Conservation (phyloP, 2,797 vertebrate species). For the Xiphorhynchus erythropygius region DNA sequence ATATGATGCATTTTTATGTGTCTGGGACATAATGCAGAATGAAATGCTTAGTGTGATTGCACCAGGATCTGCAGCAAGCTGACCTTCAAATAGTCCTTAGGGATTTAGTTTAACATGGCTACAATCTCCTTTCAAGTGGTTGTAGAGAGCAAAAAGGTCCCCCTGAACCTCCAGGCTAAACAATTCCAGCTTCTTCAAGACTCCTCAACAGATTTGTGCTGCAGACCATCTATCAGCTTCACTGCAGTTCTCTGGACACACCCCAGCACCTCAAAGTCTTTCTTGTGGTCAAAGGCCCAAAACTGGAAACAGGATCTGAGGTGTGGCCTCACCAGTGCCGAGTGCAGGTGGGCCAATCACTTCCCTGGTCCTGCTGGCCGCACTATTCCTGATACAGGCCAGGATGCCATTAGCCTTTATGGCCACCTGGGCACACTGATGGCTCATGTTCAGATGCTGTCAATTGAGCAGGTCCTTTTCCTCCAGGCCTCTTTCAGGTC, state of each 20-base stretch:
- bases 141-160: not conserved
- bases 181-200: not conserved
- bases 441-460: not conserved
- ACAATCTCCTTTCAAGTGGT: not conserved
- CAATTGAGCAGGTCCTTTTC: not conserved
- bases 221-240: not conserved
- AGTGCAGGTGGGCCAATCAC: not conserved
- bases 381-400: not conserved
- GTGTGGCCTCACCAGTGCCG: not conserved
- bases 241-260: not conserved
- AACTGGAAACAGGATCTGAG: not conserved
- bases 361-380: not conserved
- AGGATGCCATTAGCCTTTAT: not conserved
- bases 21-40: not conserved
- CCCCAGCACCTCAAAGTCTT: not conserved
- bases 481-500: not conserved
- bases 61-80: not conserved
- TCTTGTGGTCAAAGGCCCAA: not conserved
- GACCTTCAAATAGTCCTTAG: not conserved
- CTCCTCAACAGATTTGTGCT: not conserved
- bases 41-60: not conserved
- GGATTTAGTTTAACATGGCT: not conserved
- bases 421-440: not conserved
- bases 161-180: not conserved
- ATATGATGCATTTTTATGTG: not conserved